These are phyloP conservation scores for Ostrea denselamellosa DNA, from an alignment of 1,140 invertebrate species.

Conservation along the genomic window DNA sequence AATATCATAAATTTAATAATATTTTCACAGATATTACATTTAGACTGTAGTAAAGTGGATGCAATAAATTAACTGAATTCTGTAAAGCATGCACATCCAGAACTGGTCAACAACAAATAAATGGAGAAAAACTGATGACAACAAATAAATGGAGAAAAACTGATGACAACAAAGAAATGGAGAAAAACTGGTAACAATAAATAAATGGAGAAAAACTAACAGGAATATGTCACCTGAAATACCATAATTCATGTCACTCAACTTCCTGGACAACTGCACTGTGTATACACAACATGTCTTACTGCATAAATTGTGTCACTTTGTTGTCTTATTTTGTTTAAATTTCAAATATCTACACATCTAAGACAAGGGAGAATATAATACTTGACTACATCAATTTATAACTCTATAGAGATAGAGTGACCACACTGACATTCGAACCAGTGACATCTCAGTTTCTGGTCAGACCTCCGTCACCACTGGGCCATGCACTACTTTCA, in stretches of 20 bases:
- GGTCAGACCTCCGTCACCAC: too few relatives aligned
- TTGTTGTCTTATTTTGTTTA: too few relatives aligned
- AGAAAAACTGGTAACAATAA: too few relatives aligned
- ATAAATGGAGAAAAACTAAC: not conserved
- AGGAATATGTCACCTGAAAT: not conserved
- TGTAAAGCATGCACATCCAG: not conserved
- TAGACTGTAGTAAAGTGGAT: too few relatives aligned
- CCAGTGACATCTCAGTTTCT: too few relatives aligned
- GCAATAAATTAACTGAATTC: not conserved
- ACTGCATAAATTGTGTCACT: too few relatives aligned
- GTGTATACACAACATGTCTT: not conserved
- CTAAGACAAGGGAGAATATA: not conserved
- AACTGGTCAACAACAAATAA: conserved; percentile 14
- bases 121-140: too few relatives aligned
- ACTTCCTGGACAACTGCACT: not conserved
- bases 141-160: conserved; percentile 3
- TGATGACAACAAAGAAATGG: too few relatives aligned
- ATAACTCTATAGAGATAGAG: not conserved
- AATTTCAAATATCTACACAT: not conserved
- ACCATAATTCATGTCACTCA: conserved; percentile 11
- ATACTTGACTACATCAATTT: not conserved
- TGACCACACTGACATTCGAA: too few relatives aligned
- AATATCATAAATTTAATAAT: too few relatives aligned
- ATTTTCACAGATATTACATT: too few relatives aligned
- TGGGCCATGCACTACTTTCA: too few relatives aligned